phyloP scores from a whole-genome alignment of 2,113 vertebrate species.

The Hippoglossus stenolepis region DNA sequence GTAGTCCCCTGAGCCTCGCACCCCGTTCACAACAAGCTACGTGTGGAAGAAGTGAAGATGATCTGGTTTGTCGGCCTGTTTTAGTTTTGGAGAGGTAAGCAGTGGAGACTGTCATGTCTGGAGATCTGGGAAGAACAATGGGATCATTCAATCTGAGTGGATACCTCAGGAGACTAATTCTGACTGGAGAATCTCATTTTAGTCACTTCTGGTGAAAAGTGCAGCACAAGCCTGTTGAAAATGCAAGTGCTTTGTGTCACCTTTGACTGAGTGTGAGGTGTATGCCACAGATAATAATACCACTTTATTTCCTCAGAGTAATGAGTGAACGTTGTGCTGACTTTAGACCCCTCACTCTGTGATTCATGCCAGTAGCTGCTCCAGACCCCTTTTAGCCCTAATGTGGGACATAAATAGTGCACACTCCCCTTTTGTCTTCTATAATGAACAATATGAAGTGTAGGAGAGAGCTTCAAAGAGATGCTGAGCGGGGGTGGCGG shows the following conservation, averaged over 20 bases:
- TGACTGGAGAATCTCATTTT: slow-evolving; percentile 39
- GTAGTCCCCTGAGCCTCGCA: not conserved
- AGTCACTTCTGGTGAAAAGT: slow-evolving; percentile 47
- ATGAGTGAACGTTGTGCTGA: slow-evolving; percentile 16
- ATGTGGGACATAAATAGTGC: not conserved
- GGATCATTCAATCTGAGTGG: slow-evolving; percentile 51
- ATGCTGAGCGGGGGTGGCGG: not conserved
- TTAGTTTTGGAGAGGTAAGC: not conserved
- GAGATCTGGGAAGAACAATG: slow-evolving; percentile 47
- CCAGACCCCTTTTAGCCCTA: not conserved
- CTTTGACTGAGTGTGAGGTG: slow-evolving; percentile 26
- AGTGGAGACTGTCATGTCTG: slow-evolving; percentile 16
- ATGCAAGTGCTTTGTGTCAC: not conserved
- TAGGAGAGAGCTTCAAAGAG: slow-evolving; percentile 12
- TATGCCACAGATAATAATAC: not conserved
- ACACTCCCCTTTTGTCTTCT: not conserved
- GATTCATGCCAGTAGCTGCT: slow-evolving; percentile 13
- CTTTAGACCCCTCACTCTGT: slow-evolving; percentile 4
- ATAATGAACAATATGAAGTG: not conserved
- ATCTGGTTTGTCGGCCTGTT: slow-evolving; percentile 30
- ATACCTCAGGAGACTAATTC: slow-evolving; percentile 19
- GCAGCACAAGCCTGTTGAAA: slow-evolving; percentile 44
- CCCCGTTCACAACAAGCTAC: not conserved
- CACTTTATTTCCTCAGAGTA: not conserved
- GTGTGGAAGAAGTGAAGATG: not conserved